Evolutionary conservation across 37 sponge, comb jelly and placozoan genomes (phyloP).

Genomic region (Ephydatia muelleri): DNA sequence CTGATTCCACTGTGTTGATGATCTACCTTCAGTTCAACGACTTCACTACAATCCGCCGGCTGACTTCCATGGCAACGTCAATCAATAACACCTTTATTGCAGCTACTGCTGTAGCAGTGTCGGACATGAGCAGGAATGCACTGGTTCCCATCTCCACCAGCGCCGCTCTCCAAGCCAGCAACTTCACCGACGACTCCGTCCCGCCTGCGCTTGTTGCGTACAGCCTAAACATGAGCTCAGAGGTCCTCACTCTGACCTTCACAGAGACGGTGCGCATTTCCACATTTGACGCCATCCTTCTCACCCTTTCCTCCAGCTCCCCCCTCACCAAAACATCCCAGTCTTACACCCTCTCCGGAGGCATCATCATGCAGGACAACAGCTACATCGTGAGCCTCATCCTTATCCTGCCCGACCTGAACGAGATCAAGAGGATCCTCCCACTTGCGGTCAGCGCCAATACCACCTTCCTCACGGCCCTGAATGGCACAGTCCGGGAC

Average conservation of each 20-base stretch:
- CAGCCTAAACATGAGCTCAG: constrained; percentile 72
- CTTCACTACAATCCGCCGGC: constrained; percentile 79
- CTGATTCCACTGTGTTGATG: constrained; percentile 52
- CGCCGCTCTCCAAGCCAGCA: constrained; percentile 30
- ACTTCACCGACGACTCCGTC: constrained; percentile 62
- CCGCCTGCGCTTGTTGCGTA: constrained; percentile 58
- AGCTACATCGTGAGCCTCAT: constrained; percentile 53
- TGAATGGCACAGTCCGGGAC: constrained; percentile 59
- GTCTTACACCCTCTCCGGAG: constrained; percentile 56
- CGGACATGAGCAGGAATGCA: constrained; percentile 83
- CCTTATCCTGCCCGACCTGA: constrained; percentile 57
- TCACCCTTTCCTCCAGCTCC: constrained; percentile 41
- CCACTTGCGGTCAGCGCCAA: constrained; percentile 46
- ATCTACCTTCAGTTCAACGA: constrained; percentile 72
- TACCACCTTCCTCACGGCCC: constrained; percentile 59
- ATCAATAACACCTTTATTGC: constrained; percentile 65
- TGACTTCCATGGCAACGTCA: constrained; percentile 68
- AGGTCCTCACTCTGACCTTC: constrained; percentile 77
- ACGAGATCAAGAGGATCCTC: constrained; percentile 59
- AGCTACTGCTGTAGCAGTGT: constrained; percentile 41
- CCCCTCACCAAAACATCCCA: neutral
- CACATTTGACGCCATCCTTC: constrained; percentile 33
- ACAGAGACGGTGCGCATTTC: constrained; percentile 75
- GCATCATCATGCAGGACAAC: constrained; percentile 37
- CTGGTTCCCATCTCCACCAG: constrained; percentile 5